phyloP scores from a whole-genome alignment of 2,888 invertebrate species.

The Microplitis manilae region DNA sequence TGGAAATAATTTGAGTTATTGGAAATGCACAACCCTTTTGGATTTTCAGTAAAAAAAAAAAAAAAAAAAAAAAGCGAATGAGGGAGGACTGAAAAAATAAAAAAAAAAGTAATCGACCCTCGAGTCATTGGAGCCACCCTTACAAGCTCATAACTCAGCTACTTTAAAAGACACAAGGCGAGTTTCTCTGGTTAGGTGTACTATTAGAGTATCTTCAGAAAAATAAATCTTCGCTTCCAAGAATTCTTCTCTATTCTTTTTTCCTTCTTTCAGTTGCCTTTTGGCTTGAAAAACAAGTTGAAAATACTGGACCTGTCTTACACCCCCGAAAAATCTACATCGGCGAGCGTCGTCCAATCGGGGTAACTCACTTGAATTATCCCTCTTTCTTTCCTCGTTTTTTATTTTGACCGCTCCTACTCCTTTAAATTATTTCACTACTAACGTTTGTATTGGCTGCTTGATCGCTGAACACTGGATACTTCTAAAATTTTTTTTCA shows the following conservation, averaged over 20 bases:
- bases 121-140: constrained; percentile 58
- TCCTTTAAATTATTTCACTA: constrained; percentile 12
- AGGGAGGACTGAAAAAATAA: constrained; percentile 26
- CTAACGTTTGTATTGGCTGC: constrained; percentile 14
- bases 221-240: constrained; percentile 68
- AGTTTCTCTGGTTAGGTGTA: constrained; percentile 62
- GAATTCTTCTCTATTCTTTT: constrained; percentile 53
- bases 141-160: constrained; percentile 67
- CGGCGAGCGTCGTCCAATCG: background rate
- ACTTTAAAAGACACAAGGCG: constrained; percentile 57
- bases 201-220: constrained; percentile 68
- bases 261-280: constrained; percentile 26
- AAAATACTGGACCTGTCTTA: constrained; percentile 9
- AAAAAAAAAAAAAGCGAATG: constrained; percentile 38
- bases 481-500: background rate
- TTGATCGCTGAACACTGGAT: background rate
- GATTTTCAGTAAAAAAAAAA: constrained; percentile 31
- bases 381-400: constrained; percentile 21
- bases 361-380: constrained; percentile 17
- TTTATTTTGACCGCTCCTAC: background rate
- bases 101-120: constrained; percentile 51
- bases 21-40: background rate
- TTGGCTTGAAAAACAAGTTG: constrained; percentile 12
- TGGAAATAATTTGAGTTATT: constrained; percentile 3
- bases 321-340: background rate